Base-by-base conservation (phyloP, 2,888 invertebrate species). In the Drepanosiphum platanoidis region DNA sequence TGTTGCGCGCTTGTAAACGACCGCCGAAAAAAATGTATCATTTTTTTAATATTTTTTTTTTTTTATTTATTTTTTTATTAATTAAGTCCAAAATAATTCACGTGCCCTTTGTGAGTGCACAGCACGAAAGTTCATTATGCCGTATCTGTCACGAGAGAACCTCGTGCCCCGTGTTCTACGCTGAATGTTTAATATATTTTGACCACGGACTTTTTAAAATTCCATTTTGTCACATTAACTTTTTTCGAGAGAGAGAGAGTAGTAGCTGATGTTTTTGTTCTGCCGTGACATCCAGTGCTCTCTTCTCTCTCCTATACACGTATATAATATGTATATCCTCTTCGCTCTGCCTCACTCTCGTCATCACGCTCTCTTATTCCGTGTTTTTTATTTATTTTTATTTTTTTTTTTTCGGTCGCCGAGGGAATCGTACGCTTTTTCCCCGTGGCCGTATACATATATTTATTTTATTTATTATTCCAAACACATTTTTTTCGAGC, bases 191-290 rank as follows among this genome's bases (percentile, higher is more conserved):
- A 77, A 77, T 84, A 70, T 52, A 75, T 84, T 84, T 70, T 58
- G 77, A 77, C 77, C 84, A 13, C 58, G 58, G 68, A 68, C 75
- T 70, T 84, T 84, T 84, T 75, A 77, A 84, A 84, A 84, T 84
- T 84, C 77, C 84, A 77, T 84, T 84, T 84, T 84, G 84, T 84
- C 84, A 77, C 84, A 58, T 77, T 84, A 77, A 84, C 77, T 77
- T 77, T 77, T 36, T 61, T 36, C 74, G 27, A 83, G 74, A 74
- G n/a, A n/a, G n/a, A n/a, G n/a, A n/a, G n/a, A n/a, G n/a, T n/a
- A n/a, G 74, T 74, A 64, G 61, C 72, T 82, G 82, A 82, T 82
- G 74, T 74, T 83, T 81, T 83, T 75, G 64, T 74, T 74, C 30
- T 39, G 39, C 42, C 30, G 39, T 82, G 61, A 72, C 72, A 64